A percentile compares a stretch with the other conserved stretches of the same genome.
These are phyloP conservation scores for Rotaria magnacalcarata DNA, from an alignment of 2,888 invertebrate species.

Conservation along the genomic window DNA sequence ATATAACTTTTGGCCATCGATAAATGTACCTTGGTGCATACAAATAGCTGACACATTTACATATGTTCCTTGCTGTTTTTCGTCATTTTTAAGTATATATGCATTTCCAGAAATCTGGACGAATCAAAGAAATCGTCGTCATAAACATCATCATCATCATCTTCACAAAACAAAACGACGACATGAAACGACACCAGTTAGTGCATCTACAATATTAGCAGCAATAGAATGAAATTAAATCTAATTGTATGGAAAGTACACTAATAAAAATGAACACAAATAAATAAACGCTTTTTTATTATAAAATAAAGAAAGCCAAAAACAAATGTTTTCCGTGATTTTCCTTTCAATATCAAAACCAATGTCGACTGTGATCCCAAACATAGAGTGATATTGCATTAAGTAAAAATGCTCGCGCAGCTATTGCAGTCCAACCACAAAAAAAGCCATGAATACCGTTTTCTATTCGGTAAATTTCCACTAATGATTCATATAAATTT, in stretches of 20 bases:
- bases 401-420: neutral
- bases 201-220: neutral
- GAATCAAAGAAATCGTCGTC: neutral
- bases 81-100: slow-evolving; percentile 4
- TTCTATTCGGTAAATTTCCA: slow-evolving; percentile 1
- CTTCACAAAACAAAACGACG: neutral
- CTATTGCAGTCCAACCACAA: slow-evolving; percentile 29
- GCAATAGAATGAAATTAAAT: neutral
- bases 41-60: slow-evolving; percentile 1
- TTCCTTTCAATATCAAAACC: neutral
- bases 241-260: neutral
- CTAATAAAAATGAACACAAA: neutral
- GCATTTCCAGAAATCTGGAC: slow-evolving; percentile 18
- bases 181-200: neutral
- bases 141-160: slow-evolving; percentile 2
- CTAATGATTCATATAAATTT: neutral
- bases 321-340: too few species aligned
- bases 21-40: neutral
- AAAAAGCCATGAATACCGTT: neutral
- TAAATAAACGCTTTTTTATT: too few species aligned
- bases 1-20: neutral
- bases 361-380: neutral
- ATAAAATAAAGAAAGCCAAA: too few species aligned
- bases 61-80: slow-evolving; percentile 35
- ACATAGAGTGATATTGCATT: slow-evolving; percentile 25